phyloP scores from a whole-genome alignment of 2,113 vertebrate genomes.

The Bucco capensis region DNA sequence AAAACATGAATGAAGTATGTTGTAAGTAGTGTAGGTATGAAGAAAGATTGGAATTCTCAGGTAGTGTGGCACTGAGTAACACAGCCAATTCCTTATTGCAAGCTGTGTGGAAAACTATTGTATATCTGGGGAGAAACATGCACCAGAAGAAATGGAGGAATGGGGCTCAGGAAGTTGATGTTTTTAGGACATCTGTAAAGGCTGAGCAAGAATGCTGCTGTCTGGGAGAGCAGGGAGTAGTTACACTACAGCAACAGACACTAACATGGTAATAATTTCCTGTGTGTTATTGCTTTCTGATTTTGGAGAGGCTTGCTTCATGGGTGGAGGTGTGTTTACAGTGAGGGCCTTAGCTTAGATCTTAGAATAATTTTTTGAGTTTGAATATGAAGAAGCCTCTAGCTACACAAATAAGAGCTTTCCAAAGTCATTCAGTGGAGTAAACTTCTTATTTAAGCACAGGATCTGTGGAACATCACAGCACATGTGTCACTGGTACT shows the following conservation, averaged over 20 bases:
- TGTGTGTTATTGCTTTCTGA: neutral
- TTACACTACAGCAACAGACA: fast-evolving
- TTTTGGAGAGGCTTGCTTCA: neutral
- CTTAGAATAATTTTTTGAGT: neutral
- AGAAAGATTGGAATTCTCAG: neutral
- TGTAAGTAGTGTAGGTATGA: neutral
- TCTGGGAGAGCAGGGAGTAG: neutral
- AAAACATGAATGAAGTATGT: neutral
- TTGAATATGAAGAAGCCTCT: neutral
- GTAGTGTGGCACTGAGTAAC: neutral
- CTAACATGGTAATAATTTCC: neutral
- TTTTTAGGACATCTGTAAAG: neutral
- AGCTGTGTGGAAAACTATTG: neutral
- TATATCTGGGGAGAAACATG: neutral
- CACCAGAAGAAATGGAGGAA: neutral
- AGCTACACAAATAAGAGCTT: neutral
- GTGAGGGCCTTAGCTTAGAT: neutral
- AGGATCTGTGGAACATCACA: fast-evolving
- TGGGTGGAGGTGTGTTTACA: neutral
- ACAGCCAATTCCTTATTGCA: neutral
- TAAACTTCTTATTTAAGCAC: neutral
- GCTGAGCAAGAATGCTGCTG: neutral
- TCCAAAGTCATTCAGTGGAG: neutral
- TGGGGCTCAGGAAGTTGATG: neutral
- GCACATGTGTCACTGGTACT: neutral